These are phyloP conservation scores for Temnopleurus reevesii DNA, from an alignment of 53 echinoderm and acorn worm species.

Conservation along the genomic window DNA sequence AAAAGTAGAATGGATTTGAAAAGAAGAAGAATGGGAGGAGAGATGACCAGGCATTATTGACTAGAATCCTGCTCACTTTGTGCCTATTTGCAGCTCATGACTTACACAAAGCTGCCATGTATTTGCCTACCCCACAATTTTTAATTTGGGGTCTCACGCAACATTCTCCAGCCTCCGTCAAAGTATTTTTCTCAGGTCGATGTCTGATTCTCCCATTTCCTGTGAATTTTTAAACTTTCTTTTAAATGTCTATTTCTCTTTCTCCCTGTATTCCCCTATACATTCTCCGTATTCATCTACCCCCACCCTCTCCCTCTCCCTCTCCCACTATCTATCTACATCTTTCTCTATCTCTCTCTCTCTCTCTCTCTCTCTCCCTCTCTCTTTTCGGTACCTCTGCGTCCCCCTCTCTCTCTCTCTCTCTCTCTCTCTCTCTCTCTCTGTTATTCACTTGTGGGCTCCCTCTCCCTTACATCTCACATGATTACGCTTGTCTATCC, in stretches of 20 bases:
- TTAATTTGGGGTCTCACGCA: slow-evolving; percentile 61
- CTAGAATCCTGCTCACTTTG: slow-evolving; percentile 42
- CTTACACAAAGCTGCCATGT: slow-evolving; percentile 3
- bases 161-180: slow-evolving; percentile 27
- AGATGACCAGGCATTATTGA: slow-evolving; percentile 22
- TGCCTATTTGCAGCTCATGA: slow-evolving; percentile 48
- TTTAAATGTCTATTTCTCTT: too few species aligned
- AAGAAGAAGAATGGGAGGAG: background rate
- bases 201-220: slow-evolving; percentile 2
- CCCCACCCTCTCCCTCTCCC: too few species aligned
- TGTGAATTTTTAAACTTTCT: too few species aligned
- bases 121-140: slow-evolving; percentile 54
- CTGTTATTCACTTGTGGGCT: background rate
- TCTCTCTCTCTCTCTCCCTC: background rate
- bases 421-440: background rate
- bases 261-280: too few species aligned
- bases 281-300: too few species aligned
- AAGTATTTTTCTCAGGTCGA: slow-evolving; percentile 24
- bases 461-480: too few species aligned
- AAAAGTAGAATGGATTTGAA: background rate
- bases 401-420: background rate
- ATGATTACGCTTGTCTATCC: too few species aligned
- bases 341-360: background rate
- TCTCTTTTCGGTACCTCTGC: background rate
- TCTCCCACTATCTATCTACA: too few species aligned